Conservation (phyloP, 2,797 vertebrate species). For the Poeciliopsis infans region DNA sequence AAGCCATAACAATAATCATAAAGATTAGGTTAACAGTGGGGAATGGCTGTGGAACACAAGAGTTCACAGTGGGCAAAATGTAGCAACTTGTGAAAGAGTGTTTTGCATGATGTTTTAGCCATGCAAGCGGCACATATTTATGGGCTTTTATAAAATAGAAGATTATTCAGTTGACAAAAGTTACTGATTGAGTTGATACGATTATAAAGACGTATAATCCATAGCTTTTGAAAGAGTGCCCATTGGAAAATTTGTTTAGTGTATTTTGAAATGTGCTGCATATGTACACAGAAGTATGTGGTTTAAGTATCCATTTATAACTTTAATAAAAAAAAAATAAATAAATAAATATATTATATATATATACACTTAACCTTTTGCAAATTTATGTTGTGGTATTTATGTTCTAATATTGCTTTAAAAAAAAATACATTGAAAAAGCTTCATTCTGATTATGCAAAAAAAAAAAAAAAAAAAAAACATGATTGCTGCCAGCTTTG, state of each 20-base stretch:
- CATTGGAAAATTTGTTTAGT: background rate
- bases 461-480: background rate
- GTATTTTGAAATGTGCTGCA: background rate
- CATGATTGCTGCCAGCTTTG: background rate
- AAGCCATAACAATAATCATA: constrained; percentile 81
- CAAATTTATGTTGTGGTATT: background rate
- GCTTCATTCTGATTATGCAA: background rate
- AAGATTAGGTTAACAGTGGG: constrained; percentile 80
- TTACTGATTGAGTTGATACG: too few species aligned
- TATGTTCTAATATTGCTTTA: too few species aligned
- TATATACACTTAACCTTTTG: too few species aligned
- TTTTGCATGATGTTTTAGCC: constrained; percentile 38
- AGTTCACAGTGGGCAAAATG: constrained; percentile 77
- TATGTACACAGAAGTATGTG: background rate
- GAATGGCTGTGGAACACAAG: constrained; percentile 73
- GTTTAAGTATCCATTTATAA: background rate
- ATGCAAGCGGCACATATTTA: constrained; percentile 24
- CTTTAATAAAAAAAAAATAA: background rate
- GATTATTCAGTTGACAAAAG: background rate
- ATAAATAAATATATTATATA: too few species aligned
- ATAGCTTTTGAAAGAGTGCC: background rate
- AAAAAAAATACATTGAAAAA: background rate
- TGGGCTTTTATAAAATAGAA: constrained; percentile 15
- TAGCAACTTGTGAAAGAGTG: constrained; percentile 61
- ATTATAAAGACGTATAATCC: too few species aligned